phyloP scores from a whole-genome alignment of 2,113 vertebrate genomes.

The Crocuta crocuta region DNA sequence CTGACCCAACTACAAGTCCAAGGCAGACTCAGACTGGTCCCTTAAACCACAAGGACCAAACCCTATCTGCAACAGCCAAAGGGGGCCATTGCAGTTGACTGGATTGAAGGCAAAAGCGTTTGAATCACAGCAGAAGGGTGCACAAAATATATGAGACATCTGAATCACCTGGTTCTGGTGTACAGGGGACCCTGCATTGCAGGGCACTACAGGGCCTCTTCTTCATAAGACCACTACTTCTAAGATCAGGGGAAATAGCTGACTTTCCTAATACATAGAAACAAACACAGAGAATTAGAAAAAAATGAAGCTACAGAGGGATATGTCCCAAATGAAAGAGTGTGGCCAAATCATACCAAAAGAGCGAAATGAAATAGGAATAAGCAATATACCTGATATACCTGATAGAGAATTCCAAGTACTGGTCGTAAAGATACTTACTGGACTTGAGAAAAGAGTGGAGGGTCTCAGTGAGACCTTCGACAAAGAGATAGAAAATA shows the following conservation, averaged over 20 bases:
- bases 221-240: background rate
- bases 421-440: background rate
- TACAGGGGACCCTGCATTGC: background rate
- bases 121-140: background rate
- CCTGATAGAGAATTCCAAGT: background rate
- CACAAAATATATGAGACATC: background rate
- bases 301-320: background rate
- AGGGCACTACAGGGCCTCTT: background rate
- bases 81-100: background rate
- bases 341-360: background rate
- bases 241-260: background rate
- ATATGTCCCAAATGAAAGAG: background rate
- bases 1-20: background rate
- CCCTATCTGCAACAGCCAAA: background rate
- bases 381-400: background rate
- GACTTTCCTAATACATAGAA: background rate
- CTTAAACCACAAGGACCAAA: background rate
- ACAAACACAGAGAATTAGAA: background rate
- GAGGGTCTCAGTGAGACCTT: background rate
- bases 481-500: background rate
- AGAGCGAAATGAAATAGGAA: background rate
- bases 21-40: background rate
- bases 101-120: background rate
- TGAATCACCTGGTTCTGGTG: background rate
- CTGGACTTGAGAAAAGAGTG: background rate